Base-by-base conservation (phyloP, 2,888 invertebrate species). In the Tiphia femorata region DNA sequence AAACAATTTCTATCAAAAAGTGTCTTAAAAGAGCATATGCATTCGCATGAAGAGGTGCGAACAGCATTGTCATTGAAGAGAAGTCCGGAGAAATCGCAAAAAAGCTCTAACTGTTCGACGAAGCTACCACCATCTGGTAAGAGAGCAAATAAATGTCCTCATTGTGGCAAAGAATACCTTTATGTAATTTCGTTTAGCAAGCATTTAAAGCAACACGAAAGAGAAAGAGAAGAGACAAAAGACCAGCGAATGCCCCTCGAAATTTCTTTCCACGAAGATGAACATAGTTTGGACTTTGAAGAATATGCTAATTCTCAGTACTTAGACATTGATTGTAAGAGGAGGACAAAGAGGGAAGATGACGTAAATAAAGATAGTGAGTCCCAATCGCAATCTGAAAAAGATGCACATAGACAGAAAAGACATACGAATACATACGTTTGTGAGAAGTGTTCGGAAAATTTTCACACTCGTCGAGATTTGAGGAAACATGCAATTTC, bases 91-190 rank as follows among this genome's bases (percentile, higher is more conserved):
- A 78, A 76, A 19, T 50, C 63, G 2, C 62, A 59, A 3, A 77
- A 73, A 33, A 14, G 43, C n/a, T 12, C 46, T 0, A 21, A 48
- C 7, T 49, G 49, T 21, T 3, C 42, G 1, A 14, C 46, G 7
- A 73, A 71, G 38, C 61, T 58, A 25, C 73, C 73, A 4, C 74
- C 78, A 6, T 81, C 81, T 2, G 82, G 82, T 10, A 81, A 80
- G 57, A 70, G 75, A 47, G 66, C 77, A 3, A 83, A 79, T 51
- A 83, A 79, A 50, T 83, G 83, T 59, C 81, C 82, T 2, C 72
- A 83, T 47, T 83, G 83, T 43, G 82, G 82, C 3, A 83, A 83
- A 57, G 80, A 82, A 40, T 83, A 83, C 58, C 70, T 81, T 5
- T 83, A 83, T 42, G 72, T 83, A 3, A 82, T 80, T 50, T 82